Evolutionary conservation across 1,140 invertebrate species (phyloP), one percentile per base, ranked within the genome.

Genomic region (Drosophila kanapiae): DNA sequence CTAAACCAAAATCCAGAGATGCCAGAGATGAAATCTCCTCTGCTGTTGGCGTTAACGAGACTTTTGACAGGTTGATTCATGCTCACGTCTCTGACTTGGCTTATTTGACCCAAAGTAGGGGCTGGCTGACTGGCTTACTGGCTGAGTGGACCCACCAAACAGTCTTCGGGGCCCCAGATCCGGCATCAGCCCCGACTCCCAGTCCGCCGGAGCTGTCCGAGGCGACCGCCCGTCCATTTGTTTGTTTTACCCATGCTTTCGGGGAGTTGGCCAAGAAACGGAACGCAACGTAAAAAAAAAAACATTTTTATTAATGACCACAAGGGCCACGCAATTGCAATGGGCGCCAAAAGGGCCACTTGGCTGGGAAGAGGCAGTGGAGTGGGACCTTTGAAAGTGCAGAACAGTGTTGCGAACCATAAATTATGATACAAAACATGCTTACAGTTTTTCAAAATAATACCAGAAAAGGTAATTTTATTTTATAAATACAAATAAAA

Each of bases 11-110:
- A 59, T 62, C 53, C 70, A 45, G 48, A 51, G 59, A 62, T 45
- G 63, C 54, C 33, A 29, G 58, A 56, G 68, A 75, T 63, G 79
- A 74, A 86, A 86, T 84, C 70, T 80, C 37, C 67, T 76, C 60
- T 91, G 91, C 91, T 92, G 91, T 92, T 92, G 91, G 91, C 91
- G 91, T 83, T 92, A 92, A 92, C 91, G 91, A 92, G 91, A 82
- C 91, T 92, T 92, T 92, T 92, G 91, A 92, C 91, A 92, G 91
- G 84, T 92, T 92, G 91, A 92, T 92, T 92, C 91, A 92, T 92
- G 81, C 86, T 91, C 86, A 90, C 85, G 82, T 86, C 82, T 77
- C 83, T 87, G 83, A 86, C 83, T 86, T 86, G 83, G 85, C 85
- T 90, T 88, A 84, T 87, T 88, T 87, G 84, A 87, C 84, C 84